Conservation (phyloP, 2,888 invertebrate species). For the Aphelenchoides bicaudatus region DNA sequence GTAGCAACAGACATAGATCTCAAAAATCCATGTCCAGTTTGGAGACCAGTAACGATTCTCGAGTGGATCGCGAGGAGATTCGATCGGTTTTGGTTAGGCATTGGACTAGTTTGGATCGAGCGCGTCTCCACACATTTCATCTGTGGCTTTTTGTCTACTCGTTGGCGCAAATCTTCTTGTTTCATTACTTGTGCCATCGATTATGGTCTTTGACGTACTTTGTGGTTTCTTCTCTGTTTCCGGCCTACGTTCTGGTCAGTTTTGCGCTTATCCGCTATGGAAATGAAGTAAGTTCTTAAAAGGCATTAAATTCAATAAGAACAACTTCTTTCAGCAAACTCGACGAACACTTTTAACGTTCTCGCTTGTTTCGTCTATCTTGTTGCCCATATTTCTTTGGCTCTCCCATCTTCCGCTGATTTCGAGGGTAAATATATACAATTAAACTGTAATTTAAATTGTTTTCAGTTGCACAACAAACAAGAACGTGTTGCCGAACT, state of each 20-base stretch:
- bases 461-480: slow-evolving; percentile 26
- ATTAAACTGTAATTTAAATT: background rate
- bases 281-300: slow-evolving; percentile 29
- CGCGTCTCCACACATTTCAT: slow-evolving; percentile 55
- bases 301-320: background rate
- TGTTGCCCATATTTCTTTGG: slow-evolving; percentile 56
- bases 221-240: slow-evolving; percentile 35
- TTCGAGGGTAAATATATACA: slow-evolving; percentile 37
- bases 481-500: slow-evolving; percentile 42
- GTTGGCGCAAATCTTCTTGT: slow-evolving; percentile 52
- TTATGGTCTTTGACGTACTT: slow-evolving; percentile 33
- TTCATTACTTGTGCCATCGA: slow-evolving; percentile 49
- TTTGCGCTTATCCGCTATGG: slow-evolving; percentile 43
- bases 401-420: slow-evolving; percentile 53
- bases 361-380: slow-evolving; percentile 46
- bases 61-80: slow-evolving; percentile 13
- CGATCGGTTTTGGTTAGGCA: slow-evolving; percentile 50
- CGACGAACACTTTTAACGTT: slow-evolving; percentile 39
- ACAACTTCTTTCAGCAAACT: slow-evolving; percentile 20
- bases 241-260: slow-evolving; percentile 34
- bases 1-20: no score
- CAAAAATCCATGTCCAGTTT: background rate
- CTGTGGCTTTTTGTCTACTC: slow-evolving; percentile 56
- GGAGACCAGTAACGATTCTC: slow-evolving; percentile 1
- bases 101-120: slow-evolving; percentile 55